Evolutionary conservation across 2,888 invertebrate species (phyloP).

Genomic region (Hartigia nigra): DNA sequence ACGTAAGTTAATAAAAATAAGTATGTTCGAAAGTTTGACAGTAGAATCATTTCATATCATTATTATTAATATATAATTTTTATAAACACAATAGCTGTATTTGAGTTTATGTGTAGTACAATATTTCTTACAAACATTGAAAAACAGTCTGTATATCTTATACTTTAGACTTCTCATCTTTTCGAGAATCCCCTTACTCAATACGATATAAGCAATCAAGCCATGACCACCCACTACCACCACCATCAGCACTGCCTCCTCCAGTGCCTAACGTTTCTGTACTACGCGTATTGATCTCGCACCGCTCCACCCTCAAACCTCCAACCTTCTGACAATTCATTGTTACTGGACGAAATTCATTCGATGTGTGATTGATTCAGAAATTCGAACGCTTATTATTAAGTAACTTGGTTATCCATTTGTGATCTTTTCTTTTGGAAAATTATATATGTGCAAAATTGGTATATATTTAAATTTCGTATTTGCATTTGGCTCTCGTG

Average conservation of each 20-base stretch:
- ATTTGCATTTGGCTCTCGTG: background rate
- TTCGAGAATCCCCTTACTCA: no score
- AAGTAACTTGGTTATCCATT: background rate
- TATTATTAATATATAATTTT: background rate
- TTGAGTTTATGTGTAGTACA: background rate
- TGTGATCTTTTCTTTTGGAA: background rate
- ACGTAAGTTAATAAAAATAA: slow-evolving; percentile 11
- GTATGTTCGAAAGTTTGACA: no score
- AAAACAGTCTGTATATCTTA: no score
- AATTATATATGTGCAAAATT: background rate
- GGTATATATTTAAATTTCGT: background rate
- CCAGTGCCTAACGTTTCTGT: slow-evolving; percentile 11
- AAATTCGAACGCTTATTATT: background rate
- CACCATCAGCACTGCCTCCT: slow-evolving; percentile 23
- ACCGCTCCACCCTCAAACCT: slow-evolving; percentile 31
- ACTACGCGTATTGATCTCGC: slow-evolving; percentile 53
- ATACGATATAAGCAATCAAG: background rate
- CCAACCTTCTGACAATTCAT: slow-evolving; percentile 4
- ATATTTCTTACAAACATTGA: no score
- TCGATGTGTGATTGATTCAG: background rate
- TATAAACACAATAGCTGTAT: background rate
- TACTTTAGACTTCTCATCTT: no score
- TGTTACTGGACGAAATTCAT: background rate
- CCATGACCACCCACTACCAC: slow-evolving; percentile 22
- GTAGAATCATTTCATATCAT: background rate